Evolutionary conservation across 2,797 vertebrate genomes (phyloP).

Genomic region (Sebastes elongatus): DNA sequence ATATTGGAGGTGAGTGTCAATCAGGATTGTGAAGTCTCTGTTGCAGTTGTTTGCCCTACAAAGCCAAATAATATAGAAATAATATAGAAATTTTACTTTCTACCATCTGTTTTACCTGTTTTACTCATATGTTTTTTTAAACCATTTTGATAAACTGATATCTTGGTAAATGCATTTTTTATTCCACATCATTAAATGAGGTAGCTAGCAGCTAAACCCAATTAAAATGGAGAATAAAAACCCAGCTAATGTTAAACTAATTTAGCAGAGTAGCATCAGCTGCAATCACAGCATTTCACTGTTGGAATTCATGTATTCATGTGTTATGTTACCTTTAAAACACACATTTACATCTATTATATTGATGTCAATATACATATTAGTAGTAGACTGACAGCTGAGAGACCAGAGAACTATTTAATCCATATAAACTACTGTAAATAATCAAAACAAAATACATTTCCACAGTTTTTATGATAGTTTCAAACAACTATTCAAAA

Average conservation of each 20-base stretch:
- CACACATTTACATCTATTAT: not conserved
- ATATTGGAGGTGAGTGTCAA: conserved; percentile 84
- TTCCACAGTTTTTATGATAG: not conserved
- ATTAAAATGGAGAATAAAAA: not conserved
- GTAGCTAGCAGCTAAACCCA: not conserved
- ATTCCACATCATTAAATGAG: not conserved
- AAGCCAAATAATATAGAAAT: not conserved
- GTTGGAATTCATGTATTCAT: not conserved
- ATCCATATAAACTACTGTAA: not conserved
- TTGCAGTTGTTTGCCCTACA: not conserved
- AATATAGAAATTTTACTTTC: not conserved
- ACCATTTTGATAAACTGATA: not conserved
- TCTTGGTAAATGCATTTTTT: not conserved
- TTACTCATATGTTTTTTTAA: no score
- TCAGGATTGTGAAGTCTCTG: not conserved
- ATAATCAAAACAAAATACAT: not conserved
- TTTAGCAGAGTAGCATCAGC: not conserved
- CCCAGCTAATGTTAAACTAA: not conserved
- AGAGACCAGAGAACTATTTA: not conserved
- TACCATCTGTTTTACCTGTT: no score
- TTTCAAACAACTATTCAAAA: not conserved
- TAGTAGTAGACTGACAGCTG: not conserved
- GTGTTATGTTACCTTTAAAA: no score
- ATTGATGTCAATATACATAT: not conserved
- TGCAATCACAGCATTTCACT: not conserved